Base-by-base conservation (phyloP, 2,888 invertebrate species). In the Dusona sp. region DNA sequence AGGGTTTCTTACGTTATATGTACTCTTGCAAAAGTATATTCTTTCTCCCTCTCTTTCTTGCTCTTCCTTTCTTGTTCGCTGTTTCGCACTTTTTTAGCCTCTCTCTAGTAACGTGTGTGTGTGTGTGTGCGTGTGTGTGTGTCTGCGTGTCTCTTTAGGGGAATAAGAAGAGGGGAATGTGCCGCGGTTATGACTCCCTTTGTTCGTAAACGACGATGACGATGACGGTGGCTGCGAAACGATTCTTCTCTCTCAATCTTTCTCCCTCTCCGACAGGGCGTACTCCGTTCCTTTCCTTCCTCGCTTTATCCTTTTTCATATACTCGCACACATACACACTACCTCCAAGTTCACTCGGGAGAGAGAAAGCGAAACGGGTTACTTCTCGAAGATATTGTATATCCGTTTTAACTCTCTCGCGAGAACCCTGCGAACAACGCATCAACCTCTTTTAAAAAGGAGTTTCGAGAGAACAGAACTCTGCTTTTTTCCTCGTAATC, bases 131-230 rank as follows among this genome's bases (percentile, higher is more conserved):
- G 65, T 25, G 1, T 25, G 1, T 11, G 25, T 25, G 25, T 61
- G 51, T n/a, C n/a, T 51, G 6, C 8, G 57, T 61, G 13, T 65
- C 36, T 65, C 65, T 22, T 38, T 36, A 36, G 33, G 36, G 48
- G n/a, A 51, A 51, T 48, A 33, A 61, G 11, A 0, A 42, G 61
- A 77, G 77, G 70, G 36, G 61, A 77, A 61, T 72, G 72, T 61
- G 83, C 70, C 72, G 48, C 54, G 67, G 83, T 86, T 86, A 83
- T 86, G 83, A 86, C 77, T 83, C 80, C 80, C 86, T 86, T 86
- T 86, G 86, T 86, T 86, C 61, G 77, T 68, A 70, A 74, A 79
- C 65, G 77, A 78, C 65, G 77, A 29, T 45, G 64, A 73, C 73
- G 73, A 73, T 54, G 54, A 57, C 45, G 61, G 65, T 38, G 64